Evolutionary conservation across 1,140 invertebrate genomes (phyloP).

Genomic region (Oncopodura yosiiana): DNA sequence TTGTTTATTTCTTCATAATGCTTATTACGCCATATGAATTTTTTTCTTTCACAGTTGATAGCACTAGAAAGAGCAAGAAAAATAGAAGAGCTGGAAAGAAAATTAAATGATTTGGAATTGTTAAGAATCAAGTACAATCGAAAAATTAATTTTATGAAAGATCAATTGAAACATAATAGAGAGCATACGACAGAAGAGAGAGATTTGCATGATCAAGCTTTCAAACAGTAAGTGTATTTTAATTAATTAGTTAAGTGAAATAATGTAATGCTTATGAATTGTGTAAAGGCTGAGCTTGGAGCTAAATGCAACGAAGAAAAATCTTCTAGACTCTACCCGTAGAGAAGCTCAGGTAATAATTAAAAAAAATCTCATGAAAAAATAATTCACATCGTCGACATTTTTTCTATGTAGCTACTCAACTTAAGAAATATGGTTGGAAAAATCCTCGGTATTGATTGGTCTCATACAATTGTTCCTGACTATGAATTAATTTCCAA

Average conservation of each 20-base stretch:
- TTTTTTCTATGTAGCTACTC: constrained; percentile 43
- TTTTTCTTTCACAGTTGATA: constrained; percentile 52
- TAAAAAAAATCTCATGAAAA: background rate
- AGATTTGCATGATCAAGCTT: constrained; percentile 56
- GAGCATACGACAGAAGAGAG: constrained; percentile 43
- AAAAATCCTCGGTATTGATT: constrained; percentile 53
- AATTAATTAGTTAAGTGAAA: too few relatives aligned
- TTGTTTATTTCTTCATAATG: background rate
- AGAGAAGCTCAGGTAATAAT: constrained; percentile 53
- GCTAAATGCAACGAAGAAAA: constrained; percentile 56
- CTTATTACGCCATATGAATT: background rate
- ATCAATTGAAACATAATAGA: constrained; percentile 42
- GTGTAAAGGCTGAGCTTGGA: constrained; percentile 69
- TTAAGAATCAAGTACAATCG: constrained; percentile 56
- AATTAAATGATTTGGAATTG: constrained; percentile 60
- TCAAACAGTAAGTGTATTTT: too few relatives aligned
- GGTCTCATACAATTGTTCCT: constrained; percentile 47
- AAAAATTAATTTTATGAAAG: constrained; percentile 60
- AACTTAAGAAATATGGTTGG: constrained; percentile 58
- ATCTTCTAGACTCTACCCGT: constrained; percentile 57
- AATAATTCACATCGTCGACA: background rate
- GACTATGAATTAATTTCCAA: constrained; percentile 66
- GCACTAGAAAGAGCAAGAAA: constrained; percentile 68
- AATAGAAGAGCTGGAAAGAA: constrained; percentile 69
- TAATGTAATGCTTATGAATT: too few relatives aligned